Evolutionary conservation across 2,113 vertebrate genomes (phyloP), one percentile per base, ranked within the genome.

Genomic region (Heterochromis multidens): DNA sequence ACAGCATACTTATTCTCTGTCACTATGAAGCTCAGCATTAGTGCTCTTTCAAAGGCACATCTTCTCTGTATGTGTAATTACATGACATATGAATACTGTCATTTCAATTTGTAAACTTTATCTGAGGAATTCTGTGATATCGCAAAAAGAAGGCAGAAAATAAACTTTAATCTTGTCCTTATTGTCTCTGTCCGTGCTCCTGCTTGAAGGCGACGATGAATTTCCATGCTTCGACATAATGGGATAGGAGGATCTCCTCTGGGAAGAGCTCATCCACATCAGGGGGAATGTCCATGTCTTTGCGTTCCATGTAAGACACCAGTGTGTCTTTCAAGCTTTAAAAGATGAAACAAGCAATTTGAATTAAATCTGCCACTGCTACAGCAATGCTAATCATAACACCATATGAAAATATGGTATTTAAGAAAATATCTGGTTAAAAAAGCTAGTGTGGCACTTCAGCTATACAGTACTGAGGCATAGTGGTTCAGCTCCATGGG

Each of bases 311-410:
- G 91, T 96, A 96, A 7, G 95, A 92, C 58, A 94, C 4, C 16
- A 99, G 74, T 0, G 96, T 96, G 3, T 95, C 95, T 89, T 95
- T 97, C 70, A 99, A 89, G 61, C 99, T 99, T n/a, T 12, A 93
- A 7, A 81, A 93, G 80, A 91, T 25, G 74, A 78, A 82, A 37
- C n/a, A 46, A 17, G 79, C 5, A 78, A 16, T 52, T 79, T 74
- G 63, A 84, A 59, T 74, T 27, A 74, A 54, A 54, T 31, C 4
- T 74, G 43, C 43, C 43, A 49, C 10, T 72, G 25, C 59, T 6
- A 49, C 7, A 54, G 25, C 62, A 11, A 56, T 9, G 8, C 8
- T 54, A 17, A 80, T 57, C 10, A 31, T 56, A 23, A 67, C 37
- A 83, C 19, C 37, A 40, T 40, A 40, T 40, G 16, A 49, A 49